Percentiles rank a stretch among this genome's conserved stretches.
Evolutionary conservation across 2,888 invertebrate species (phyloP).

Genomic region (Amphipoea oculea): DNA sequence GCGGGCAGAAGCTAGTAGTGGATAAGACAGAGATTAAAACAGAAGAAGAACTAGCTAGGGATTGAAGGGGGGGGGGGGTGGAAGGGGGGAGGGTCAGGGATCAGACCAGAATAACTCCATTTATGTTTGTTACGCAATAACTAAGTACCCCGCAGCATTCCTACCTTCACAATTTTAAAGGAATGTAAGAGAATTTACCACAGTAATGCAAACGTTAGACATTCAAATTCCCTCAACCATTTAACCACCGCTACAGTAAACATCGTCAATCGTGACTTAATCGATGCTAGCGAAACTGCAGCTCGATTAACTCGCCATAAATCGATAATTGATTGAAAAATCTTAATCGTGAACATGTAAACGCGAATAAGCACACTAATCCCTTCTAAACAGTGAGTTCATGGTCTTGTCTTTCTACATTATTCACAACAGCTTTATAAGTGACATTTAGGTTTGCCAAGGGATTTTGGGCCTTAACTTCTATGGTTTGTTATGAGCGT

Average conservation of each 20-base stretch:
- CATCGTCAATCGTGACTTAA: constrained; percentile 36
- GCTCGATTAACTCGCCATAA: constrained; percentile 46
- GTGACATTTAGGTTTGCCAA: constrained; percentile 67
- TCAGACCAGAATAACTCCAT: background rate
- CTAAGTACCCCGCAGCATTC: background rate
- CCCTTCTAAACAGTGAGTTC: constrained; percentile 78
- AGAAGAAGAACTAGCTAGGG: too few relatives aligned
- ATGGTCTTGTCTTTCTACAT: constrained; percentile 72
- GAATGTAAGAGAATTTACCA: constrained; percentile 19
- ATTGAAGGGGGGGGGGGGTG: too few relatives aligned
- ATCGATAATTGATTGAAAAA: constrained; percentile 55
- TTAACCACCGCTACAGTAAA: constrained; percentile 6
- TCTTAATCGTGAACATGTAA: constrained; percentile 52
- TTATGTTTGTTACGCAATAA: background rate
- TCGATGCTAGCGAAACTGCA: constrained; percentile 22
- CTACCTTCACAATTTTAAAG: constrained; percentile 14
- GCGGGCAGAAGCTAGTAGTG: too few relatives aligned
- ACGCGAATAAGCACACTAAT: constrained; percentile 58
- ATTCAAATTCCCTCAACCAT: constrained; percentile 17
- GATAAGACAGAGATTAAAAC: too few relatives aligned
- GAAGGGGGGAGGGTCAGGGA: too few relatives aligned
- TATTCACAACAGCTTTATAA: constrained; percentile 63
- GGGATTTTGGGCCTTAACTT: constrained; percentile 48
- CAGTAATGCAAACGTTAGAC: constrained; percentile 8
- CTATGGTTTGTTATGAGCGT: constrained; percentile 42